These are phyloP conservation scores for Anser cygnoides DNA, from an alignment of 2,113 vertebrate species.

Conservation along the genomic window DNA sequence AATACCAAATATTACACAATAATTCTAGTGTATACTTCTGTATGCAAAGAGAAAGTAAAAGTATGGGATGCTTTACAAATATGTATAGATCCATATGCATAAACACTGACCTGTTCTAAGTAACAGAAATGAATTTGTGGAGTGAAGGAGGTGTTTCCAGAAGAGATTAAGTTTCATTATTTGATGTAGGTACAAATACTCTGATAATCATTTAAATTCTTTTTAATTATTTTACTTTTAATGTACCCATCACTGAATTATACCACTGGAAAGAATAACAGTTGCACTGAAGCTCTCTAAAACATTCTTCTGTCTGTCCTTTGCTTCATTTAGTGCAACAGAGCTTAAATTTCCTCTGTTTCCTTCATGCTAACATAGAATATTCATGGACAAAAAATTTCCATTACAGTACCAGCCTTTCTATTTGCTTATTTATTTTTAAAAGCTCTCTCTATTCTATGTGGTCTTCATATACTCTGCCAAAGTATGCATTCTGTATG, in stretches of 20 bases:
- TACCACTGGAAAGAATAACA: constrained; percentile 42
- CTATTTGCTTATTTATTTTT: constrained; percentile 35
- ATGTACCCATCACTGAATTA: constrained; percentile 2
- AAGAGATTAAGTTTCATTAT: neutral
- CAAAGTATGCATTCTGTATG: neutral
- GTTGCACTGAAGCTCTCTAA: constrained; percentile 44
- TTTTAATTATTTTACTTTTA: neutral
- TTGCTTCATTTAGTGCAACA: constrained; percentile 17
- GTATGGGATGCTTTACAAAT: neutral
- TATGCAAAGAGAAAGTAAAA: constrained; percentile 14
- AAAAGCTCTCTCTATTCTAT: neutral
- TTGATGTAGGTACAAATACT: neutral
- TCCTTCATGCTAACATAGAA: neutral
- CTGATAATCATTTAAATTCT: neutral
- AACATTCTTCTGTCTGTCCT: neutral
- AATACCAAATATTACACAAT: constrained; percentile 50
- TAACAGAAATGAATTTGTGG: neutral
- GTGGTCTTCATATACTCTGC: neutral
- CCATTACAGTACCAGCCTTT: neutral
- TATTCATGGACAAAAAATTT: neutral
- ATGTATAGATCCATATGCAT: neutral
- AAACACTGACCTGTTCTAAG: neutral
- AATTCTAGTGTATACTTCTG: neutral
- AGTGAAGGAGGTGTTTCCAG: neutral
- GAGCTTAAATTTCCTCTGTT: neutral